Base-by-base conservation (phyloP, 2,113 vertebrate species). In the Theristicus caerulescens region DNA sequence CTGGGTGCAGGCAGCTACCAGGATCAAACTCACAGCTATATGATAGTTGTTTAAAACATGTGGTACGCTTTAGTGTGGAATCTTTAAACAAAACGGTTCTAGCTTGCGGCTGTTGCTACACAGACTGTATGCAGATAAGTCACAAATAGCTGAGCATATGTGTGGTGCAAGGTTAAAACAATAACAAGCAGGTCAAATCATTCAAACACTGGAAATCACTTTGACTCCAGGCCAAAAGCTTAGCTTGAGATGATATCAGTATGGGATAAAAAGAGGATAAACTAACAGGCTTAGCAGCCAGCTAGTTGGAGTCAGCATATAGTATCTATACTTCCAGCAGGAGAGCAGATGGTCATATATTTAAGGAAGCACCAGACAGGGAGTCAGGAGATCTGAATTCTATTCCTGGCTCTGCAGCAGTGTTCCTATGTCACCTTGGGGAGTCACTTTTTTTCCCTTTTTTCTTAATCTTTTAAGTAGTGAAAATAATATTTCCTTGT, bases 271-370 rank as follows among this genome's bases (percentile, higher is more conserved):
- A 93, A 90, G 69, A 92, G 88, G 96, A 95, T 96, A 91, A 97
- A 93, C 89, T 94, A 95, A 95, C 91, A 97, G 93, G 95, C 96
- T 97, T 97, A 97, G 94, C 93, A 95, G 77, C 78, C 84, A 88
- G 86, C 86, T 96, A 88, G 80, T 79, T 95, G 82, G 82, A 96
- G 91, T 95, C 93, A 96, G 91, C 93, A 94, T 94, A 97, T 95
- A 95, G 84, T 80, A 96, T 90, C 96, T 90, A 88, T 92, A 92
- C 91, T 83, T 95, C 96, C 93, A 97, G 86, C 81, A 94, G 86
- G 70, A 96, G 73, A 97, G 91, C 96, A 95, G 97, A 96, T 96
- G 95, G 94, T 73, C 94, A 91, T 94, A 94, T 97, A 95, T 97
- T 97, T 96, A 96, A 96, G 81, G 97, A 95, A 95, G 92, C 88